Conservation (phyloP, 2,113 vertebrate genomes). For the Bambusicola thoracicus region DNA sequence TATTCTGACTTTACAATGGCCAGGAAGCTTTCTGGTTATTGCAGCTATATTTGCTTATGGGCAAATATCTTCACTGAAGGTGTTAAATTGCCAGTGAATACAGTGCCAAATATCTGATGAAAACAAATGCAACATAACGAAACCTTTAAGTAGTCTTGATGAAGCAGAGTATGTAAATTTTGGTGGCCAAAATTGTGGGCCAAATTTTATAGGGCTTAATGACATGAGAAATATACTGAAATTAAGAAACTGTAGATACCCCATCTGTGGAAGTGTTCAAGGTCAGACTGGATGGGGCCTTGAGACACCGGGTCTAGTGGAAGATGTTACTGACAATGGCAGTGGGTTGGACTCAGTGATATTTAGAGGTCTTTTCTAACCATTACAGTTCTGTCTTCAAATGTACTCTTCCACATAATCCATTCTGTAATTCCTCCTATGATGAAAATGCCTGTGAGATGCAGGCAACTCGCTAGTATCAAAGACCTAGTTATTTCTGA, state of each 20-base stretch:
- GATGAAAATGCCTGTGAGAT: neutral
- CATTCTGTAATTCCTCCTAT: neutral
- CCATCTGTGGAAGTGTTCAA: neutral
- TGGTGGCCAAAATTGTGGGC: neutral
- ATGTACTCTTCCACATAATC: neutral
- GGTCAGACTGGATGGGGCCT: neutral
- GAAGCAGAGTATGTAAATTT: neutral
- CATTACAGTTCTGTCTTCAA: too few species aligned
- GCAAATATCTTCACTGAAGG: neutral
- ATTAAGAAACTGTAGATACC: neutral
- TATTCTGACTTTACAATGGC: neutral
- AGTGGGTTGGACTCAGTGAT: neutral
- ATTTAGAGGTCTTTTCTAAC: neutral
- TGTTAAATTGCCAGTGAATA: neutral
- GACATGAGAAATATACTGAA: neutral
- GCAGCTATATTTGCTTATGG: neutral
- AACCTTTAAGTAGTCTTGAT: neutral
- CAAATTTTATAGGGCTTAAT: neutral
- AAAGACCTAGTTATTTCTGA: neutral
- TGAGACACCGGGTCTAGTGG: neutral
- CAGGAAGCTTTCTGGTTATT: neutral
- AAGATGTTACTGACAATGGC: neutral
- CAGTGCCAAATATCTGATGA: neutral
- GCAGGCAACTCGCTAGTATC: neutral
- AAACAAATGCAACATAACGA: neutral